phyloP scores from a whole-genome alignment of 2,113 vertebrate species.

The Cromileptes altivelis region DNA sequence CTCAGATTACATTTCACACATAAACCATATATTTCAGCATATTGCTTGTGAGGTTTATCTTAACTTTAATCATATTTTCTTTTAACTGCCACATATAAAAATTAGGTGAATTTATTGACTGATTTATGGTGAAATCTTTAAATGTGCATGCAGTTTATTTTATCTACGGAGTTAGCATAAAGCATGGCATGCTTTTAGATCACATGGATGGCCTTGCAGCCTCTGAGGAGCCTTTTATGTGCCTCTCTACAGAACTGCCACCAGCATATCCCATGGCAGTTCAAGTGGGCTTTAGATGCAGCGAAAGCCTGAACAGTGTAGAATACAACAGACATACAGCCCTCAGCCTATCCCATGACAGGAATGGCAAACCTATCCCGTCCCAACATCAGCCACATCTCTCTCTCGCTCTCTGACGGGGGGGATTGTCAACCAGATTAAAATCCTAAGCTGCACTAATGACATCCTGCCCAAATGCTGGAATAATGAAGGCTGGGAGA shows the following conservation, averaged over 20 bases:
- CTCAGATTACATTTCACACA: not conserved
- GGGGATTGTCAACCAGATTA: conserved; percentile 88
- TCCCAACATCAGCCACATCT: conserved; percentile 71
- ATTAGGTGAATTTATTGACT: not conserved
- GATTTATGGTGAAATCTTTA: not conserved
- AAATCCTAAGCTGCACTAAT: conserved; percentile 88
- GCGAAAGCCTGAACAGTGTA: conserved; percentile 61
- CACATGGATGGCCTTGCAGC: conserved; percentile 41
- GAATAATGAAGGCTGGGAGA: conserved; percentile 79
- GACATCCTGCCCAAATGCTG: conserved; percentile 86
- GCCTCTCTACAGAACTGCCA: conserved; percentile 53
- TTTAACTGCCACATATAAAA: not conserved
- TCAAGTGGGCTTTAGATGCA: conserved; percentile 68
- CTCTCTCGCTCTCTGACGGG: conserved; percentile 39
- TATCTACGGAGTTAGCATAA: conserved; percentile 3
- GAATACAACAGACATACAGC: conserved; percentile 66
- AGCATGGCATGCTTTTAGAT: conserved; percentile 45
- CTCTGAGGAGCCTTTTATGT: conserved; percentile 50
- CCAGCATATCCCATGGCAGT: conserved; percentile 65
- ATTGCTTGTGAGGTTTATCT: not conserved
- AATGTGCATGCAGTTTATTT: conserved; percentile 9
- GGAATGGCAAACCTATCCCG: conserved; percentile 64
- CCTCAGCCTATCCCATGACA: conserved; percentile 71
- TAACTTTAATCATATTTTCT: not conserved
- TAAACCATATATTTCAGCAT: not conserved